Conservation (phyloP, 1,140 invertebrate genomes). For the Cryptotermes secundus region DNA sequence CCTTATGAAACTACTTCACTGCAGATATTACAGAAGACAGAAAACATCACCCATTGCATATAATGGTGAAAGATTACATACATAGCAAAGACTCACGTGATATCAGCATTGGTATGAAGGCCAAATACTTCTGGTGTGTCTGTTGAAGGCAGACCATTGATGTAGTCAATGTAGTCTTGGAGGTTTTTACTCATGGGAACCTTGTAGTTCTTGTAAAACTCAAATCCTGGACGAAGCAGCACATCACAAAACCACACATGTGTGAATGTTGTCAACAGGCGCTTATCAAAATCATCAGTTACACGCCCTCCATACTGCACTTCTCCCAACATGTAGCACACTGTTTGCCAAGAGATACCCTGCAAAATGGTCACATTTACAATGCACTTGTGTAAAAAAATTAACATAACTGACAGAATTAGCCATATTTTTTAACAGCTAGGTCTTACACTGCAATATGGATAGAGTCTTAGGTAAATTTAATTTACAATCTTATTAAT, state of each 20-base stretch:
- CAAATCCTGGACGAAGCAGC: constrained; percentile 74
- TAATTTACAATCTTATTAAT: too few species aligned
- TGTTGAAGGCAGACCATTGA: constrained; percentile 77
- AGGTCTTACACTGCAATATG: too few species aligned
- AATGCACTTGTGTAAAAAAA: not conserved
- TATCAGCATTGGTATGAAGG: constrained; percentile 93
- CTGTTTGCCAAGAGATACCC: constrained; percentile 95
- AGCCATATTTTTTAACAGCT: too few species aligned
- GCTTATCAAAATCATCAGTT: constrained; percentile 94
- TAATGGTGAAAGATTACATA: not conserved
- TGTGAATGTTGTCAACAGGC: constrained; percentile 85
- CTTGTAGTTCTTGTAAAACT: constrained; percentile 89
- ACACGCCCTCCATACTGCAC: constrained; percentile 96
- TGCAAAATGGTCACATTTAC: constrained; percentile 42
- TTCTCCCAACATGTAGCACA: constrained; percentile 97
- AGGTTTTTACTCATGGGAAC: constrained; percentile 78
- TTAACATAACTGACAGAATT: not conserved
- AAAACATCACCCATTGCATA: too few species aligned
- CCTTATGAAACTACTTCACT: too few species aligned
- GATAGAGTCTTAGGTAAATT: too few species aligned
- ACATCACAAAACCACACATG: constrained; percentile 89
- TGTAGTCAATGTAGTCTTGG: constrained; percentile 81
- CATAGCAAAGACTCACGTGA: constrained; percentile 66
- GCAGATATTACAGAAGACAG: too few species aligned
- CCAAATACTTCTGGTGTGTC: constrained; percentile 96